Conservation (phyloP, 2,797 vertebrate genomes). For the Anomalospiza imberbis region DNA sequence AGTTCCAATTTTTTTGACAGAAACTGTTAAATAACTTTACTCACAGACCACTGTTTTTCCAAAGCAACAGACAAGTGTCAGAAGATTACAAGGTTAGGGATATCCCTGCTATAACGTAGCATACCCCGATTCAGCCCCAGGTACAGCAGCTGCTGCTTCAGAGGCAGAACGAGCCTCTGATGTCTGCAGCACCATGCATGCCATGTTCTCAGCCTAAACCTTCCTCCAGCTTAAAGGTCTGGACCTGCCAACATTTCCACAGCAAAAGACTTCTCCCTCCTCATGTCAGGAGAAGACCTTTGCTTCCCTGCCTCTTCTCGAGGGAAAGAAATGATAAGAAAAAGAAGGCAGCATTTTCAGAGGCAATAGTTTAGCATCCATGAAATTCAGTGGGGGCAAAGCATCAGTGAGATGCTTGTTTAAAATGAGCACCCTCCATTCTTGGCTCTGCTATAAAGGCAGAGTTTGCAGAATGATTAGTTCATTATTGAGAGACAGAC, state of each 20-base stretch:
- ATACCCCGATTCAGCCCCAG: background rate
- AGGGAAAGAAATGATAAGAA: background rate
- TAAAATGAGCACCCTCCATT: background rate
- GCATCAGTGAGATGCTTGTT: background rate
- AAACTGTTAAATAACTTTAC: background rate
- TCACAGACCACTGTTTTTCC: background rate
- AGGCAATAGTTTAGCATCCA: background rate
- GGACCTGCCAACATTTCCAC: background rate
- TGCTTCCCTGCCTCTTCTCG: background rate
- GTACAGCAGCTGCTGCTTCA: background rate
- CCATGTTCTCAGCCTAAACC: background rate
- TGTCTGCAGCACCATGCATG: background rate
- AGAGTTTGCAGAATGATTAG: background rate
- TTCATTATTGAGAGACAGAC: background rate
- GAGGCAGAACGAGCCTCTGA: background rate
- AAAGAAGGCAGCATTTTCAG: background rate
- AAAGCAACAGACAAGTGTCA: background rate
- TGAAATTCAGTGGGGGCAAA: background rate
- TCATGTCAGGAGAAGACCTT: fast-evolving
- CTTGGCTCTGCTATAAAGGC: background rate
- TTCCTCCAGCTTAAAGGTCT: background rate
- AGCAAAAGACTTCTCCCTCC: background rate
- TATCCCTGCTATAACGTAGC: background rate
- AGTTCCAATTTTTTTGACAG: background rate
- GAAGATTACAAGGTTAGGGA: background rate